Percentiles rank a stretch among this genome's conserved stretches.
phyloP scores from a whole-genome alignment of 2,888 invertebrate genomes.

The Brachycybe producta region DNA sequence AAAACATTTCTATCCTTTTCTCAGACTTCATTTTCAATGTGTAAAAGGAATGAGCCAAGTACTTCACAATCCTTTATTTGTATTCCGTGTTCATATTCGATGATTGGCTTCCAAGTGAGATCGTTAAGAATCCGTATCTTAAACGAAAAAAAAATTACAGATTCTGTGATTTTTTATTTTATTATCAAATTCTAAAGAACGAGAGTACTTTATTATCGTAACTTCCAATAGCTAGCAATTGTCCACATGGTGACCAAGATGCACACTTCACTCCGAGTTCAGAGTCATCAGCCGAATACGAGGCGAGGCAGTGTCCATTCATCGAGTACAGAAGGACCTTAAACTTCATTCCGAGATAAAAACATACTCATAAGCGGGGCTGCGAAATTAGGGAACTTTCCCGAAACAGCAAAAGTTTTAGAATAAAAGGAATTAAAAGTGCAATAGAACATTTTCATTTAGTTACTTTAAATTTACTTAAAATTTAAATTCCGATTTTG shows the following conservation, averaged over 20 bases:
- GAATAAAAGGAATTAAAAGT: too few relatives aligned
- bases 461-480: too few relatives aligned
- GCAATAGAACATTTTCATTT: too few relatives aligned
- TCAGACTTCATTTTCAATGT: too few relatives aligned
- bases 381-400: too few relatives aligned
- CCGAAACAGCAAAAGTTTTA: too few relatives aligned
- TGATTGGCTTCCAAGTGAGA: slow-evolving; percentile 1
- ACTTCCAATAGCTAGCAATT: slow-evolving; percentile 36
- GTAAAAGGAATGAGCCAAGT: neutral
- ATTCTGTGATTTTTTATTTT: neutral
- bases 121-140: slow-evolving; percentile 3
- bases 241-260: slow-evolving; percentile 35
- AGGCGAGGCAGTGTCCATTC: slow-evolving; percentile 34
- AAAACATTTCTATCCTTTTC: neutral
- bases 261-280: slow-evolving; percentile 34
- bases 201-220: slow-evolving; percentile 33
- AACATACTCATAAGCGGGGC: neutral
- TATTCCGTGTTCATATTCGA: neutral
- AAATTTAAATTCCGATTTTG: too few relatives aligned
- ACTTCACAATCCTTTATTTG: neutral
- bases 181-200: neutral
- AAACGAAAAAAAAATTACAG: neutral
- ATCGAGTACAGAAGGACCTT: slow-evolving; percentile 33
- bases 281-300: slow-evolving; percentile 31
- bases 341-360: slow-evolving; percentile 27